These are phyloP conservation scores for Carpatolechia fugitivella DNA, from an alignment of 2,888 invertebrate genomes.

Conservation along the genomic window DNA sequence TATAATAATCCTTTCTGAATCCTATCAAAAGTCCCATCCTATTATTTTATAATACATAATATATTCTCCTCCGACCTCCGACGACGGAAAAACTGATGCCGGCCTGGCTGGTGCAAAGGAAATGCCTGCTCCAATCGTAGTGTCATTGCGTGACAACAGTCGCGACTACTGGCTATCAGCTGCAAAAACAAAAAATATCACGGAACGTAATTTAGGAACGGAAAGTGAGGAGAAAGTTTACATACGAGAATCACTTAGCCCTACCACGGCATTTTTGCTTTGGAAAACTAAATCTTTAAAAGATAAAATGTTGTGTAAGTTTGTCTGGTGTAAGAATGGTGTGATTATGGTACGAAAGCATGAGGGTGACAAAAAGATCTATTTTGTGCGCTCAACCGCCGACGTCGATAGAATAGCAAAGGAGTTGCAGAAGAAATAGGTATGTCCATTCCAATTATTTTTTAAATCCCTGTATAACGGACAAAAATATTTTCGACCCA, in stretches of 20 bases:
- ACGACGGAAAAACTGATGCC: neutral
- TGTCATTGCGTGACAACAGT: neutral
- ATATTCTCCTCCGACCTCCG: too few species aligned
- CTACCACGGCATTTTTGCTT: slow-evolving; percentile 8
- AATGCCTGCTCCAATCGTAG: neutral
- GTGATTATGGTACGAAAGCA: neutral
- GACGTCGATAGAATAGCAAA: neutral
- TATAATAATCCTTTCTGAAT: too few species aligned
- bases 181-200: neutral
- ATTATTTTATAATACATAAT: too few species aligned
- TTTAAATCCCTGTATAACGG: too few species aligned
- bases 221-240: neutral
- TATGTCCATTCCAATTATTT: neutral
- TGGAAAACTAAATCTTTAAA: slow-evolving; percentile 12
- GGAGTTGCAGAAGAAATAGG: neutral
- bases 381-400: neutral
- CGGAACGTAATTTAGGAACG: neutral
- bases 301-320: slow-evolving; percentile 4
- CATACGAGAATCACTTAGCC: slow-evolving; percentile 8
- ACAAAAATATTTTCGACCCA: too few species aligned
- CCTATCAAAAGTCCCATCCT: too few species aligned
- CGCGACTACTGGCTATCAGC: slow-evolving; percentile 9
- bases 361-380: neutral
- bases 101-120: too few species aligned
- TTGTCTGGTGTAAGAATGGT: slow-evolving; percentile 8